These are phyloP conservation scores for Drosophila mayri DNA, from an alignment of 1,140 invertebrate genomes.

Conservation along the genomic window DNA sequence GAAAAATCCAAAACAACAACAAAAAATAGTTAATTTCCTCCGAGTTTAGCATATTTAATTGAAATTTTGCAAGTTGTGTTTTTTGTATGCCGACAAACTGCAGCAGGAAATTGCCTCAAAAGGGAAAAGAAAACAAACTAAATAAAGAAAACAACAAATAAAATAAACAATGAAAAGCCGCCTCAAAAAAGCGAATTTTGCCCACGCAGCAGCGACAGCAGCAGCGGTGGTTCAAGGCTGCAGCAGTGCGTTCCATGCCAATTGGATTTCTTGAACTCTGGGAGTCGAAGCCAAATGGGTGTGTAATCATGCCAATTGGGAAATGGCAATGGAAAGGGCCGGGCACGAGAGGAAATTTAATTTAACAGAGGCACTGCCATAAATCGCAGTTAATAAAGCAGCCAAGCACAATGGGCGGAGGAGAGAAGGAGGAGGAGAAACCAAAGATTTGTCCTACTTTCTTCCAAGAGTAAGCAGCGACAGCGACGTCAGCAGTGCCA, in stretches of 20 bases:
- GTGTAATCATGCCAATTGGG: conserved; percentile 17
- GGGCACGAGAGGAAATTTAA: conserved; percentile 9
- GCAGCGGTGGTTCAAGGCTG: conserved; percentile 26
- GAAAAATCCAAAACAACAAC: conserved; percentile 8
- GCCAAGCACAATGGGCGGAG: neutral
- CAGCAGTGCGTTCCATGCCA: conserved; percentile 15
- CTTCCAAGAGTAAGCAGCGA: conserved; percentile 49
- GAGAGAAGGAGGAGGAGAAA: conserved; percentile 15
- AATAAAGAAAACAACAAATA: conserved; percentile 19
- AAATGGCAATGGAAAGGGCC: conserved; percentile 6
- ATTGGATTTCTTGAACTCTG: conserved; percentile 1
- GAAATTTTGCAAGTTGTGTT: conserved; percentile 49
- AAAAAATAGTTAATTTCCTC: conserved; percentile 48
- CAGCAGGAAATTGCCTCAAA: conserved; percentile 58
- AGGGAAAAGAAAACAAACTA: conserved; percentile 21
- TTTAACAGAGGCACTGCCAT: conserved; percentile 8
- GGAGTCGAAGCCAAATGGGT: conserved; percentile 3
- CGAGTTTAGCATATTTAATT: conserved; percentile 57
- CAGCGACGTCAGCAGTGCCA: conserved; percentile 9
- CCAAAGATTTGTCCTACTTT: conserved; percentile 78
- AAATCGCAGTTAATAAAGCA: conserved; percentile 15
- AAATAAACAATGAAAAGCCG: conserved; percentile 25
- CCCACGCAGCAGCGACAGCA: conserved; percentile 29
- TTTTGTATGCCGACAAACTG: conserved; percentile 32
- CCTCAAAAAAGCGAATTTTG: conserved; percentile 16